phyloP scores from a whole-genome alignment of 2,797 vertebrate genomes.

The Ficedula albicollis region DNA sequence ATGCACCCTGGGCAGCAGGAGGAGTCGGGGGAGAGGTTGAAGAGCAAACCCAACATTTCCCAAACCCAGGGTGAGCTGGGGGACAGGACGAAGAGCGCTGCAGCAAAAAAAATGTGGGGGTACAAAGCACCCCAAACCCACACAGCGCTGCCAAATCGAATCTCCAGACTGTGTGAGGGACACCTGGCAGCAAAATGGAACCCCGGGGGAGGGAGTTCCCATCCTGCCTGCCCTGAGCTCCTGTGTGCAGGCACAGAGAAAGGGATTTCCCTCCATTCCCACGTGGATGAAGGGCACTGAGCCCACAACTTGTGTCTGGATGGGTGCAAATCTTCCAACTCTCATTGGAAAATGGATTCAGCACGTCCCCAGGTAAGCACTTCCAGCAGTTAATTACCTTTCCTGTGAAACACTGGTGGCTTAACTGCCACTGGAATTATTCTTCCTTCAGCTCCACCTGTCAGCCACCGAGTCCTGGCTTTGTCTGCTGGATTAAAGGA shows the following conservation, averaged over 20 bases:
- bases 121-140: neutral
- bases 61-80: neutral
- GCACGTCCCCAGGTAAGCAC: neutral
- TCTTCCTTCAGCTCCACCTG: conserved; percentile 27
- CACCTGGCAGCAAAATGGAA: neutral
- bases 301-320: neutral
- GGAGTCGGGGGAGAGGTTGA: neutral
- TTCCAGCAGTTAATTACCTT: conserved; percentile 49
- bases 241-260: neutral
- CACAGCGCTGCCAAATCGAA: neutral
- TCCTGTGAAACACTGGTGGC: neutral
- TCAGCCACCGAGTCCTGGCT: conserved; percentile 8
- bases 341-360: neutral
- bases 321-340: neutral
- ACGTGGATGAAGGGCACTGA: neutral
- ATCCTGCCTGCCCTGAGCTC: neutral
- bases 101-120: neutral
- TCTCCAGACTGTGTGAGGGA: neutral
- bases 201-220: neutral
- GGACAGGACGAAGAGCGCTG: neutral
- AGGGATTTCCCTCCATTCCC: neutral
- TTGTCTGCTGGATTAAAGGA: conserved; percentile 60
- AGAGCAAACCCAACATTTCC: neutral
- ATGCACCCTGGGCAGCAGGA: neutral
- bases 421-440: conserved; percentile 28